phyloP scores from a whole-genome alignment of 2,888 invertebrate species.

The Trissolcus japonicus region DNA sequence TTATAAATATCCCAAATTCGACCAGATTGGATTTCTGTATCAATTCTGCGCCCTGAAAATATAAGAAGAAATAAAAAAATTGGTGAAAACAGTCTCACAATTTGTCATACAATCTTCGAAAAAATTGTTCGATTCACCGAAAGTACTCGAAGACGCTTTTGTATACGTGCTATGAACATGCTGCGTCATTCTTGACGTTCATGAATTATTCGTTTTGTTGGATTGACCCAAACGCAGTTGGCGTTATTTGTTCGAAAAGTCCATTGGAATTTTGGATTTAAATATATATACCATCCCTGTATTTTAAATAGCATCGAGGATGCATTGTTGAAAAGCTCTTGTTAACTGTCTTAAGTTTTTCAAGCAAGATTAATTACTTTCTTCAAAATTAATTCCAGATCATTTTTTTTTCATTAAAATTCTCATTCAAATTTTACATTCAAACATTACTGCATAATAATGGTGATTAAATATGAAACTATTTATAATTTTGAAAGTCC shows the following conservation, averaged over 20 bases:
- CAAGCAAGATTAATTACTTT: no score
- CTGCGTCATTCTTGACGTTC: neutral
- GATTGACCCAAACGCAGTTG: no score
- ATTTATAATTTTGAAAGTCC: no score
- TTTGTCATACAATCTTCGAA: neutral
- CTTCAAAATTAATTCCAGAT: neutral
- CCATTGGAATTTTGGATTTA: neutral
- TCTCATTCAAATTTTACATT: no score
- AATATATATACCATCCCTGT: no score
- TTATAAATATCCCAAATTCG: conserved; percentile 40
- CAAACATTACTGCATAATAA: no score
- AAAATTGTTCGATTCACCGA: neutral
- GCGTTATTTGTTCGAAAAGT: neutral
- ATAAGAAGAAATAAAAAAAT: conserved; percentile 1
- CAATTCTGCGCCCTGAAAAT: conserved; percentile 7
- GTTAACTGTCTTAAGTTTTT: no score
- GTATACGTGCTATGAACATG: no score
- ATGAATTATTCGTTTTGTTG: conserved; percentile 1
- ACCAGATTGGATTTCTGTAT: conserved; percentile 35
- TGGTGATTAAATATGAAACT: no score
- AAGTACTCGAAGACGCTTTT: neutral
- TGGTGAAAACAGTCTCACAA: neutral
- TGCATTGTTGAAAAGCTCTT: no score
- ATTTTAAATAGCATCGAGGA: no score
- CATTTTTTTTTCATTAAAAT: no score